These are phyloP conservation scores for Peromyscus maniculatus DNA, from an alignment of 2,113 vertebrate species.

Conservation along the genomic window DNA sequence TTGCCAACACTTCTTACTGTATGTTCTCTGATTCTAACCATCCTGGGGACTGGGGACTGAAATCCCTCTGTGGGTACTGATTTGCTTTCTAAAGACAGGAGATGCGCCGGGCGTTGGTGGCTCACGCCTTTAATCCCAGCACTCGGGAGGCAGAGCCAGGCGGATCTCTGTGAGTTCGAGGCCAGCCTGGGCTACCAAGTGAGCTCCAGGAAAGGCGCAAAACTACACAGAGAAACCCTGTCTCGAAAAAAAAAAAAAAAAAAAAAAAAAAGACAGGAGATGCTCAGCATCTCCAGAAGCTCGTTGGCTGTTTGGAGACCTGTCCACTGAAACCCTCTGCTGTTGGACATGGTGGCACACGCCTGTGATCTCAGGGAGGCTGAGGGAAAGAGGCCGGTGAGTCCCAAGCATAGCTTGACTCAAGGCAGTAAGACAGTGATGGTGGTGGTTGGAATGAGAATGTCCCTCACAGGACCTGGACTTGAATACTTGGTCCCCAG, in stretches of 20 bases:
- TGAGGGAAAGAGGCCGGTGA: background rate
- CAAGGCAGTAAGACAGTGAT: background rate
- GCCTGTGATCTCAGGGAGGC: background rate
- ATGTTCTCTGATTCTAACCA: background rate
- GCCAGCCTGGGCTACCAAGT: too few relatives aligned
- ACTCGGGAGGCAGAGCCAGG: too few relatives aligned
- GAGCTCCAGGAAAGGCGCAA: too few relatives aligned
- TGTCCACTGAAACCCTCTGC: background rate
- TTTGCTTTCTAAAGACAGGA: background rate
- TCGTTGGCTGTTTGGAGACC: background rate
- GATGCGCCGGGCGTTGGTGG: too few relatives aligned
- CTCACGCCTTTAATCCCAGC: too few relatives aligned
- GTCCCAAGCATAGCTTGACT: too few relatives aligned
- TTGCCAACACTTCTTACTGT: background rate
- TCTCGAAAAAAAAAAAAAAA: too few relatives aligned
- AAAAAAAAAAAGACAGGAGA: background rate
- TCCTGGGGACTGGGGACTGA: background rate
- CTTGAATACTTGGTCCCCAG: background rate
- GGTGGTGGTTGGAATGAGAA: background rate
- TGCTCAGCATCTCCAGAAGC: background rate
- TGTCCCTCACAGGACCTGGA: too few relatives aligned
- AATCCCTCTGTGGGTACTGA: background rate
- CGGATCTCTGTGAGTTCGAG: too few relatives aligned
- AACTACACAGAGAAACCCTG: too few relatives aligned
- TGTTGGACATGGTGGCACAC: background rate